Evolutionary conservation across 1,140 invertebrate species (phyloP).

Genomic region (Lordiphosa clarofinis): DNA sequence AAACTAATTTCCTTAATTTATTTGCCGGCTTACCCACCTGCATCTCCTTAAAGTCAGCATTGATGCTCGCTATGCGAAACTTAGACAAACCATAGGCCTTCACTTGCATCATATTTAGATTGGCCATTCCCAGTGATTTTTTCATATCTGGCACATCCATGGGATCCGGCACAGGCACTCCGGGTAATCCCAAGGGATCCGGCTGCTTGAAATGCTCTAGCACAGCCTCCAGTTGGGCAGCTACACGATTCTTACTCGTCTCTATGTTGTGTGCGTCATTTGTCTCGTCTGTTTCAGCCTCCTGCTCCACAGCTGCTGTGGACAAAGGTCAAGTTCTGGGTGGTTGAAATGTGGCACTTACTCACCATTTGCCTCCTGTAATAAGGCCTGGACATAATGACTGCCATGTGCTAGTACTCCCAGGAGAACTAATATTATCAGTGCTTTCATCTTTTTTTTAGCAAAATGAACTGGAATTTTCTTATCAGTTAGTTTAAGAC

Average conservation of each 20-base stretch:
- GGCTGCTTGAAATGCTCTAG: constrained; percentile 91
- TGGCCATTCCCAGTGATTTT: constrained; percentile 85
- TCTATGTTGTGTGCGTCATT: constrained; percentile 63
- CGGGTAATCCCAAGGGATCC: constrained; percentile 88
- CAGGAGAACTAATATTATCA: constrained; percentile 37
- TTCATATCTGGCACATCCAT: constrained; percentile 89
- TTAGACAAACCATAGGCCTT: constrained; percentile 88
- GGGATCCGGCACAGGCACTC: constrained; percentile 88
- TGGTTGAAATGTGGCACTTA: not conserved
- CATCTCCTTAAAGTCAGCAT: constrained; percentile 85
- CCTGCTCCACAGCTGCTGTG: constrained; percentile 23
- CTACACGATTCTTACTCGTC: constrained; percentile 83
- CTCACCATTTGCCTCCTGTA: constrained; percentile 39
- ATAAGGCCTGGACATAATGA: constrained; percentile 1
- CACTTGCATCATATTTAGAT: constrained; percentile 86
- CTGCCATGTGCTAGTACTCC: constrained; percentile 24
- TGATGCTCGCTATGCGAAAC: constrained; percentile 86
- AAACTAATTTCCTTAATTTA: no score
- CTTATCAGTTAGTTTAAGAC: constrained; percentile 28
- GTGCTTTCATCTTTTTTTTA: constrained; percentile 41
- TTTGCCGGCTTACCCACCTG: constrained; percentile 79
- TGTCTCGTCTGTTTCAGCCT: constrained; percentile 6
- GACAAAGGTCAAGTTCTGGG: constrained; percentile 40
- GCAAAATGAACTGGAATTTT: constrained; percentile 3
- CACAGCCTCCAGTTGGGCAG: constrained; percentile 85